Evolutionary conservation across 2,888 invertebrate species (phyloP).

Genomic region (Lamellibrachia columna): DNA sequence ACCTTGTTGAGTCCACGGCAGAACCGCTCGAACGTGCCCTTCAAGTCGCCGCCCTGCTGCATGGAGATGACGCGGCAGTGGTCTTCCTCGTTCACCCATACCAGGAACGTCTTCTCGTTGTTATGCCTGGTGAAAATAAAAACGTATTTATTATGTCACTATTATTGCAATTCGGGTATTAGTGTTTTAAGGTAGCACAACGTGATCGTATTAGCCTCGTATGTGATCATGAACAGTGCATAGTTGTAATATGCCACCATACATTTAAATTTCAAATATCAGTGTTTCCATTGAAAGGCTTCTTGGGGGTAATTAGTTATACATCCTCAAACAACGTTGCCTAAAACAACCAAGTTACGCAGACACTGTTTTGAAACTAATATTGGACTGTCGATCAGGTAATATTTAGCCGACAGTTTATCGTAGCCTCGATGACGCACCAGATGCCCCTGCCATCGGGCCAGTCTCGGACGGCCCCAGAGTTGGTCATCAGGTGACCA

Average conservation of each 20-base stretch:
- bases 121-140: constrained; percentile 71
- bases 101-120: constrained; percentile 80
- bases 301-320: too few species aligned
- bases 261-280: background rate
- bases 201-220: background rate
- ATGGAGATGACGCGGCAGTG: constrained; percentile 85
- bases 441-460: constrained; percentile 83
- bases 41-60: constrained; percentile 69
- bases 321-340: background rate
- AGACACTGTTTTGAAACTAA: background rate
- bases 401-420: background rate
- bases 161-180: background rate
- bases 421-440: constrained; percentile 28
- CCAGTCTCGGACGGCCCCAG: constrained; percentile 71
- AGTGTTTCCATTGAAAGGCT: too few species aligned
- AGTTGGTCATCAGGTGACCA: constrained; percentile 39
- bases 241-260: background rate
- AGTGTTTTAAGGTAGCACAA: background rate
- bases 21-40: constrained; percentile 46
- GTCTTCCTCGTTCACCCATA: constrained; percentile 94
- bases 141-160: background rate
- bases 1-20: constrained; percentile 40
- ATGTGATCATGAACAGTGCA: background rate
- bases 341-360: background rate
- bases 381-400: background rate